A percentile compares a stretch with the other conserved stretches of the same genome.
These are phyloP conservation scores for Ferrisia virgata DNA, from an alignment of 2,888 invertebrate genomes.

Conservation along the genomic window DNA sequence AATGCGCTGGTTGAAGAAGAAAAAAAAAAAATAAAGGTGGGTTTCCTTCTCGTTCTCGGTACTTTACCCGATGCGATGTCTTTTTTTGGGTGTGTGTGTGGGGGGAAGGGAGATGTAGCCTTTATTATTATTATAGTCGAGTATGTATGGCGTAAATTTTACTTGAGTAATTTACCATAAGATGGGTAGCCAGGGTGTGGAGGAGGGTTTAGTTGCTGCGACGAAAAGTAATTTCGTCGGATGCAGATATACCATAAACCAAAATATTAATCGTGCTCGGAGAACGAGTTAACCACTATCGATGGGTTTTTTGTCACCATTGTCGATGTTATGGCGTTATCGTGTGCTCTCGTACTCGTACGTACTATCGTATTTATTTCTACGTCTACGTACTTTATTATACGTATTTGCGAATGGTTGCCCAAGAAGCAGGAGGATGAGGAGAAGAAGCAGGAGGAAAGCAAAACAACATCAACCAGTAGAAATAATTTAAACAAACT, in stretches of 20 bases:
- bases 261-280: neutral
- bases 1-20: neutral
- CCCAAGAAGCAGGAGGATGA: no score
- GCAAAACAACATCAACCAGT: neutral
- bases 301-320: neutral
- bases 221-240: neutral
- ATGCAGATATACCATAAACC: neutral
- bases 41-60: no score
- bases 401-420: no score
- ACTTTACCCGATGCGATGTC: no score
- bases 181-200: neutral
- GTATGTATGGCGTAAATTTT: neutral
- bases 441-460: no score
- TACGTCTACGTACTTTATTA: no score
- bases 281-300: no score
- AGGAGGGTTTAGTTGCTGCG: neutral
- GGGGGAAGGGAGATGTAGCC: neutral
- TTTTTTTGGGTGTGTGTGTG: neutral
- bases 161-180: neutral
- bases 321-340: neutral
- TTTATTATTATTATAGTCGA: no score
- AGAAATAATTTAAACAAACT: neutral
- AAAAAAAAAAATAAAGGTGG: neutral
- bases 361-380: no score
- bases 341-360: neutral